phyloP scores from a whole-genome alignment of 1,140 invertebrate genomes.

The Caenorhabditis brenneri region DNA sequence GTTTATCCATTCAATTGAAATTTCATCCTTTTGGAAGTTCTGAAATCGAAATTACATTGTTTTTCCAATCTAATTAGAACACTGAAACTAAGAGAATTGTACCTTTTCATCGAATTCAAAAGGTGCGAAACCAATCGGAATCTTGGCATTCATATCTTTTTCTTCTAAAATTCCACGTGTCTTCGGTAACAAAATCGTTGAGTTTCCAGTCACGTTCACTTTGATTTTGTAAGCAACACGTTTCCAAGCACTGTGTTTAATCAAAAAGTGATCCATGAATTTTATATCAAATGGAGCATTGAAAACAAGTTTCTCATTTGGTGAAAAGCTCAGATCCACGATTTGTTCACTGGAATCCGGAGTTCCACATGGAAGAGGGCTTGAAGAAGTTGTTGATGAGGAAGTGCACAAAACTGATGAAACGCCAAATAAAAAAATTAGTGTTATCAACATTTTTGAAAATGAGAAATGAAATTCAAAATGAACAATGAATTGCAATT shows the following conservation, averaged over 20 bases:
- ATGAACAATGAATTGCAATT: too few species aligned
- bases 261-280: neutral
- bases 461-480: too few species aligned
- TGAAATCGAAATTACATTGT: neutral
- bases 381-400: too few species aligned
- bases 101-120: neutral
- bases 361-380: too few species aligned
- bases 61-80: too few species aligned
- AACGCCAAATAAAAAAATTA: too few species aligned
- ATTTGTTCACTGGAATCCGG: too few species aligned
- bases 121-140: neutral
- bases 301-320: neutral
- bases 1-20: neutral
- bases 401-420: too few species aligned
- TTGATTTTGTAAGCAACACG: neutral
- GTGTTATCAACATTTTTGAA: too few species aligned
- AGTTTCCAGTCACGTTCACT: neutral
- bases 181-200: neutral
- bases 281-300: neutral
- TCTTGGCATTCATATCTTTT: neutral
- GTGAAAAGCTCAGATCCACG: neutral
- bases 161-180: neutral
- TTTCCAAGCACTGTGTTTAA: neutral
- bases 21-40: neutral
- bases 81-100: too few species aligned